Evolutionary conservation across 2,888 invertebrate genomes (phyloP).

Genomic region (Cerastoderma edule): DNA sequence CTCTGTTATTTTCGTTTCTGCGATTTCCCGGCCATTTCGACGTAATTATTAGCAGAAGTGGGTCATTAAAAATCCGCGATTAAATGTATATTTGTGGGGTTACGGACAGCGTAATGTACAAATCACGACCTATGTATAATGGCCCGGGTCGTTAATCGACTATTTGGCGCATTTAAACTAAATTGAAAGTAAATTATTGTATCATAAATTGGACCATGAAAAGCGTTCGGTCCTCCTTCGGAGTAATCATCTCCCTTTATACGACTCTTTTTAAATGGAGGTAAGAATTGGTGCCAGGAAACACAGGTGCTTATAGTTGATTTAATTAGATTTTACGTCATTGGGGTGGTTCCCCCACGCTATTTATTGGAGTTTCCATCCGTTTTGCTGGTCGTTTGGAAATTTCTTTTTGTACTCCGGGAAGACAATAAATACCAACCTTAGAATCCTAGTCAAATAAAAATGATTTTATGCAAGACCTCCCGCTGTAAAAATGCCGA

Average conservation of each 20-base stretch:
- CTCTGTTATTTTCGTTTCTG: too few relatives aligned
- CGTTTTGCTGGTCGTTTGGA: constrained; percentile 5
- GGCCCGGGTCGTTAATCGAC: constrained; percentile 11
- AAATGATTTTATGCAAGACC: neutral
- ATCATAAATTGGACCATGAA: constrained; percentile 9
- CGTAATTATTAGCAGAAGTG: too few relatives aligned
- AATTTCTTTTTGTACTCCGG: constrained; percentile 5
- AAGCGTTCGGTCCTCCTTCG: neutral
- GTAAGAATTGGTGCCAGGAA: constrained; percentile 26
- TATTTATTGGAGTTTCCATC: constrained; percentile 17
- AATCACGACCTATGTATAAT: constrained; percentile 11
- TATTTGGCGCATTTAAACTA: constrained; percentile 15
- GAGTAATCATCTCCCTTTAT: constrained; percentile 28
- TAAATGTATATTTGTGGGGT: neutral
- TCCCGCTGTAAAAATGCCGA: too few relatives aligned
- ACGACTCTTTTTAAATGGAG: constrained; percentile 12
- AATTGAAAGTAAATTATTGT: constrained; percentile 27
- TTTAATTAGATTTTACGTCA: constrained; percentile 48
- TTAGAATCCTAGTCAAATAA: neutral
- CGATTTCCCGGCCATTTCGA: too few relatives aligned
- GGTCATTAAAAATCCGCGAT: too few relatives aligned
- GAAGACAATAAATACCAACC: neutral
- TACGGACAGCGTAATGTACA: constrained; percentile 8
- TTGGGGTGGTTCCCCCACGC: constrained; percentile 17
- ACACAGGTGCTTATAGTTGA: constrained; percentile 51